Evolutionary conservation across 2,113 vertebrate genomes (phyloP).

Genomic region (Xiphophorus couchianus): DNA sequence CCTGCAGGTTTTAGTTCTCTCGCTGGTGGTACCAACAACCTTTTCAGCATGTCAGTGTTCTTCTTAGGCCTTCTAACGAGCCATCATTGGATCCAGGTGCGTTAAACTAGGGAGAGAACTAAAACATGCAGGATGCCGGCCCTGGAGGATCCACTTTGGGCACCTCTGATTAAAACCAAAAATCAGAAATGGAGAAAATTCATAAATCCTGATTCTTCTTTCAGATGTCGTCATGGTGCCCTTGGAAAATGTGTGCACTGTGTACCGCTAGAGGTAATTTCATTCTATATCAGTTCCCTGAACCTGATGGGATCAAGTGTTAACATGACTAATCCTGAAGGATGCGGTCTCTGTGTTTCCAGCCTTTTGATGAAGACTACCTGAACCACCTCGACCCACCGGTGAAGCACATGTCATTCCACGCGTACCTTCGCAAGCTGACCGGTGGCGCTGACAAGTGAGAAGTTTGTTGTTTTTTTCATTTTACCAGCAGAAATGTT

Average conservation of each 20-base stretch:
- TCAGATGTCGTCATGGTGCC: conserved; percentile 92
- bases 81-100: too few relatives aligned
- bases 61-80: too few relatives aligned
- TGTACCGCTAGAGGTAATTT: conserved; percentile 93
- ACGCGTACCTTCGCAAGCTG: conserved; percentile 98
- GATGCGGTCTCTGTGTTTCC: conserved; percentile 33
- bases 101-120: too few relatives aligned
- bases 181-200: not conserved
- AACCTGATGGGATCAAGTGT: not conserved
- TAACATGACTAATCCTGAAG: not conserved
- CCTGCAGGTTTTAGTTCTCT: too few relatives aligned
- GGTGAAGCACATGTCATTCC: conserved; percentile 99
- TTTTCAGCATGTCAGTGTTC: too few relatives aligned
- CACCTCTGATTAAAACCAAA: too few relatives aligned
- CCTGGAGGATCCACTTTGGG: too few relatives aligned
- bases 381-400: conserved; percentile 98
- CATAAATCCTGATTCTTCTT: conserved; percentile 15
- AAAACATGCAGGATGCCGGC: too few relatives aligned
- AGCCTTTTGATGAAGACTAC: conserved; percentile 99
- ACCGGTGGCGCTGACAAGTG: conserved; percentile 98
- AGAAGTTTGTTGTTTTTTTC: conserved; percentile 49
- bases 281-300: too few relatives aligned
- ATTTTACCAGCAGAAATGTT: accelerated
- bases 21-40: too few relatives aligned
- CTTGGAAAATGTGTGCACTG: conserved; percentile 98